phyloP scores from a whole-genome alignment of 1,140 invertebrate genomes.

The Polypedilum pembai region DNA sequence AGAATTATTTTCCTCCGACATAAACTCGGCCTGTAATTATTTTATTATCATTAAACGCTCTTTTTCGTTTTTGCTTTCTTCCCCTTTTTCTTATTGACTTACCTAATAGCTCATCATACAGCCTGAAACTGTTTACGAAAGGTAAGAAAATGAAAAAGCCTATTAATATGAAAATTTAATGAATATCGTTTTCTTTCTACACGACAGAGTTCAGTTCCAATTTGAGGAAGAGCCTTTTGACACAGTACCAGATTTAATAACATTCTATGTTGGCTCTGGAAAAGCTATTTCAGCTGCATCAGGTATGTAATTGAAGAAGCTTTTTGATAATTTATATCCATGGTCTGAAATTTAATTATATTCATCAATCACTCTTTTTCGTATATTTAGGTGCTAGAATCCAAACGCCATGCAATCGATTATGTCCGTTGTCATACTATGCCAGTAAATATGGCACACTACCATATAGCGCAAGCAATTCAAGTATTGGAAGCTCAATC shows the following conservation, averaged over 20 bases:
- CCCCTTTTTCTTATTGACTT: slow-evolving; percentile 23
- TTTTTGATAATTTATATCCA: not conserved
- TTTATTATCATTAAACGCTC: too few species aligned
- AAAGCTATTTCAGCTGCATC: slow-evolving; percentile 34
- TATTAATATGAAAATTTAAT: not conserved
- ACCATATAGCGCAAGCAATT: slow-evolving; percentile 38
- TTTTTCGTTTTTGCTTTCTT: slow-evolving; percentile 20
- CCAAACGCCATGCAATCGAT: slow-evolving; percentile 63
- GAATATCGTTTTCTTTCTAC: slow-evolving; percentile 38
- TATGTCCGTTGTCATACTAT: slow-evolving; percentile 52
- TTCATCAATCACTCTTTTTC: slow-evolving; percentile 62
- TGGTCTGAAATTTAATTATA: not conserved
- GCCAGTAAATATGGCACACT: slow-evolving; percentile 41
- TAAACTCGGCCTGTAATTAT: too few species aligned
- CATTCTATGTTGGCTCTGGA: slow-evolving; percentile 86
- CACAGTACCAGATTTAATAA: slow-evolving; percentile 87
- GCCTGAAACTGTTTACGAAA: slow-evolving; percentile 63
- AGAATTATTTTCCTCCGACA: too few species aligned
- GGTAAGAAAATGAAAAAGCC: not conserved
- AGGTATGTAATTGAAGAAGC: not conserved
- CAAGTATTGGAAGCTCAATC: slow-evolving; percentile 36
- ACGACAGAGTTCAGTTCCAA: slow-evolving; percentile 83
- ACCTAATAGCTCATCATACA: slow-evolving; percentile 66
- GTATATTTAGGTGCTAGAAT: slow-evolving; percentile 80
- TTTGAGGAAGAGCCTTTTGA: slow-evolving; percentile 92